Evolutionary conservation across 2,797 vertebrate species (phyloP).

Genomic region (Cryptoblepharus egeriae): DNA sequence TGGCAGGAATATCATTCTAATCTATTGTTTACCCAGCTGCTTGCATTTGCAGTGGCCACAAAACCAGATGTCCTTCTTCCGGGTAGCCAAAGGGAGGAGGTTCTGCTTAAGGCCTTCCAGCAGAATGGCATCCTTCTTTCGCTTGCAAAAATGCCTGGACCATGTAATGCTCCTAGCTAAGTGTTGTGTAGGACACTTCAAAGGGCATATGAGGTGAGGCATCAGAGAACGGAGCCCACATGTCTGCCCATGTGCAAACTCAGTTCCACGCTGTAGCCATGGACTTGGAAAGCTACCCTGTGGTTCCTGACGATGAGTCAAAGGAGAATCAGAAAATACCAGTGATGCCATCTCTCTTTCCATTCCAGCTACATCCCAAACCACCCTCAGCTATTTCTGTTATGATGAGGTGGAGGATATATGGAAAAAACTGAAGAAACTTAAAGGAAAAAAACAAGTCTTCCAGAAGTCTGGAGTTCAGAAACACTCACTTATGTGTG

Average conservation of each 20-base stretch:
- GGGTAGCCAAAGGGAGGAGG: background rate
- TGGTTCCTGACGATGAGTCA: slow-evolving; percentile 17
- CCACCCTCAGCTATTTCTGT: background rate
- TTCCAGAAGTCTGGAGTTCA: background rate
- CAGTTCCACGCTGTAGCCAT: background rate
- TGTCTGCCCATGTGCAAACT: background rate
- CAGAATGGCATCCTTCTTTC: background rate
- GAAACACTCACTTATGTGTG: too few relatives aligned
- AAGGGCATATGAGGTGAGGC: slow-evolving; percentile 3
- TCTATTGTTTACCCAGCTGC: background rate
- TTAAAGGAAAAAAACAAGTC: background rate
- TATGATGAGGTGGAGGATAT: background rate
- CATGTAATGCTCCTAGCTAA: background rate
- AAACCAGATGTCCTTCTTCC: background rate
- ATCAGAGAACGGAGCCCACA: slow-evolving; percentile 3
- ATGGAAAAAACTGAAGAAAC: background rate
- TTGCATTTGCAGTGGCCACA: background rate
- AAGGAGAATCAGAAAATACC: slow-evolving; percentile 5
- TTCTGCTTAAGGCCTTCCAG: background rate
- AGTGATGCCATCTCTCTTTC: slow-evolving; percentile 12
- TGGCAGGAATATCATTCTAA: background rate
- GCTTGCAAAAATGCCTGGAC: background rate
- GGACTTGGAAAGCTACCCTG: slow-evolving; percentile 17
- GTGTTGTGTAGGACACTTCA: background rate
- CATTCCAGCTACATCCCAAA: background rate